phyloP scores from a whole-genome alignment of 1,140 invertebrate species.

The Ganaspis sp. region DNA sequence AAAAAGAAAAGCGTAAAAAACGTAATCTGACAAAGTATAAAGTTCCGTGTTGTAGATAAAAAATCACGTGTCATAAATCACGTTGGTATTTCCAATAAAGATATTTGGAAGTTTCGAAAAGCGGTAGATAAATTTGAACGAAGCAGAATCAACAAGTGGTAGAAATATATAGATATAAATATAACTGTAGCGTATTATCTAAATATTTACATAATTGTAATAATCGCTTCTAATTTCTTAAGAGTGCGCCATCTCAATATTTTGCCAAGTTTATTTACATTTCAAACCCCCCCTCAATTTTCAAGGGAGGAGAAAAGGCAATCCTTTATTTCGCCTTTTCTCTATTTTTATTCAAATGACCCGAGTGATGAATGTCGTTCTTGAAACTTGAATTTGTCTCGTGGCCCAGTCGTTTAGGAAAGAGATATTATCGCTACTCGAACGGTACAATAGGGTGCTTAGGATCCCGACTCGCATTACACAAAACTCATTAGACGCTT shows the following conservation, averaged over 20 bases:
- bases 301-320: neutral
- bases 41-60: neutral
- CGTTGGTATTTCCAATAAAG: slow-evolving; percentile 10
- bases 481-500: slow-evolving; percentile 30
- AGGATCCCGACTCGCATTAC: slow-evolving; percentile 19
- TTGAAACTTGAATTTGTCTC: slow-evolving; percentile 30
- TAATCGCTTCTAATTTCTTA: neutral
- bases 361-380: slow-evolving; percentile 5
- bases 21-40: neutral
- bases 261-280: neutral
- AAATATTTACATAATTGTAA: neutral
- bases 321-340: neutral
- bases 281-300: neutral
- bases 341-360: slow-evolving; percentile 10
- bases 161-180: neutral
- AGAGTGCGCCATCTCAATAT: neutral
- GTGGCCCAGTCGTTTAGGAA: slow-evolving; percentile 16
- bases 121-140: slow-evolving; percentile 12
- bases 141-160: neutral
- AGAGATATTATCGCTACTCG: slow-evolving; percentile 28
- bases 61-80: slow-evolving; percentile 2
- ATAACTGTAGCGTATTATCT: neutral
- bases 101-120: slow-evolving; percentile 1
- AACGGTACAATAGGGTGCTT: slow-evolving; percentile 28
- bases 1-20: neutral